A percentile compares a stretch with the other conserved stretches of the same genome.
These are phyloP conservation scores for Zygaena filipendulae DNA, from an alignment of 2,888 invertebrate species.

Conservation along the genomic window DNA sequence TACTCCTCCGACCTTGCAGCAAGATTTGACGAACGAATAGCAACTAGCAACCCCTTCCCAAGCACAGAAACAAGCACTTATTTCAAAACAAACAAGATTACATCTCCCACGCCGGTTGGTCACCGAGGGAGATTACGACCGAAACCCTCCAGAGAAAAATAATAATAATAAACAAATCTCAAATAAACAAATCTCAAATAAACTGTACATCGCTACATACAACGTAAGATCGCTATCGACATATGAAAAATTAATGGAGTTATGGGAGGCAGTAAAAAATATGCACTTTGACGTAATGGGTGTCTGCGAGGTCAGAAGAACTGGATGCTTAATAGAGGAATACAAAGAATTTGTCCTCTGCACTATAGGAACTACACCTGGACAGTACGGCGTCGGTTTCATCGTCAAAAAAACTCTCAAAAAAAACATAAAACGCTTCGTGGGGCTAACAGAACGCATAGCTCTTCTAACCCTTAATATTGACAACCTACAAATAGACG, in stretches of 20 bases:
- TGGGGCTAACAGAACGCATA: conserved; percentile 9
- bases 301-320: conserved; percentile 3
- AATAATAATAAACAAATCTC: neutral
- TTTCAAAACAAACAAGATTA: too few species aligned
- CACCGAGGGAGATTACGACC: conserved; percentile 16
- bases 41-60: too few species aligned
- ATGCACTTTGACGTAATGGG: conserved; percentile 5
- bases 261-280: neutral
- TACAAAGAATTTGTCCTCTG: conserved; percentile 8
- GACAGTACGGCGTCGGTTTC: conserved; percentile 10
- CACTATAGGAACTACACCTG: conserved; percentile 7
- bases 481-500: neutral
- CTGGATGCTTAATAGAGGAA: conserved; percentile 7
- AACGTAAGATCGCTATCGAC: neutral
- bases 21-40: too few species aligned
- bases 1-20: too few species aligned
- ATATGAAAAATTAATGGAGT: neutral
- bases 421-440: conserved; percentile 8
- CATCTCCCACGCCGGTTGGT: conserved; percentile 17
- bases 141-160: conserved; percentile 17
- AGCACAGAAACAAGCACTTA: too few species aligned
- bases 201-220: neutral
- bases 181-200: neutral
- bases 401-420: conserved; percentile 9
- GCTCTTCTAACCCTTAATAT: conserved; percentile 7